phyloP scores from a whole-genome alignment of 2,113 vertebrate genomes.

The Mormoops blainvillei region DNA sequence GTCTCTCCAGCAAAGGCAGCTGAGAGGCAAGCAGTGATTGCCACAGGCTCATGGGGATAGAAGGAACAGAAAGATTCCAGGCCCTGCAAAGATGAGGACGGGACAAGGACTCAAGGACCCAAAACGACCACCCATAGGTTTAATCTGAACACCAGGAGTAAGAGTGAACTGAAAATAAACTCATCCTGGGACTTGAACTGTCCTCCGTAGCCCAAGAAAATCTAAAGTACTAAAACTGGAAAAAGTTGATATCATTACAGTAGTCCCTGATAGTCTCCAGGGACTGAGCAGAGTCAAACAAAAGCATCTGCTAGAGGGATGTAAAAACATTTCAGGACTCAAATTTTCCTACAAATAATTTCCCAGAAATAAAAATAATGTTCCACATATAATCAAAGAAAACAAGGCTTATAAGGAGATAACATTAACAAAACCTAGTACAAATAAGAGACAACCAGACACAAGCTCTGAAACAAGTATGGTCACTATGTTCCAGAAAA shows the following conservation, averaged over 20 bases:
- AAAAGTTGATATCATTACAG: neutral
- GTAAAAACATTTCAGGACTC: neutral
- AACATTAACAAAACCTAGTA: neutral
- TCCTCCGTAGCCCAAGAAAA: neutral
- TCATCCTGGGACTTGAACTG: neutral
- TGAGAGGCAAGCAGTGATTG: neutral
- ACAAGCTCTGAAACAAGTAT: neutral
- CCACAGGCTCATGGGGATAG: neutral
- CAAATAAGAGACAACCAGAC: neutral
- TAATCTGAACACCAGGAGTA: neutral
- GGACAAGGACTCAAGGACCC: neutral
- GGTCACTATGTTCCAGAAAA: neutral
- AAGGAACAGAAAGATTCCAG: neutral
- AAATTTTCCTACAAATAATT: neutral
- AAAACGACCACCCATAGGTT: neutral
- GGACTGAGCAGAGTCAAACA: neutral
- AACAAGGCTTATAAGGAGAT: neutral
- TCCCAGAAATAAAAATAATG: neutral
- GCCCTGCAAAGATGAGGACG: neutral
- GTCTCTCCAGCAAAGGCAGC: neutral
- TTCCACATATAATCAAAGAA: neutral
- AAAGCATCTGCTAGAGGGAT: neutral
- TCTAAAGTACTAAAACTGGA: neutral
- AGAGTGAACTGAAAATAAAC: neutral
- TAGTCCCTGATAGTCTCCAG: neutral